phyloP scores from a whole-genome alignment of 1,140 invertebrate species.

The Sminthurinus signatus region DNA sequence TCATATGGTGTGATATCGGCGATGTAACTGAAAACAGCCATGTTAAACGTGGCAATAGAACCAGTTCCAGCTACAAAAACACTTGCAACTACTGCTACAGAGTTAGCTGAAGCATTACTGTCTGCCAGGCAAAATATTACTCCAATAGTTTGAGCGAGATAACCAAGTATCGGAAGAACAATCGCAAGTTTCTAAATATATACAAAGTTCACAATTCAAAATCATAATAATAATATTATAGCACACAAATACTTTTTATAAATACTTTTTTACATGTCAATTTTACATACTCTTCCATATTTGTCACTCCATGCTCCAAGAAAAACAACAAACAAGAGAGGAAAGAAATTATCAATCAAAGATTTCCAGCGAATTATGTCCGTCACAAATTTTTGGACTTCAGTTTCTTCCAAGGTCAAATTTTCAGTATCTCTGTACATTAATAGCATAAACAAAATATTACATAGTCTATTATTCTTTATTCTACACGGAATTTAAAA shows the following conservation, averaged over 20 bases:
- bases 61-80: not conserved
- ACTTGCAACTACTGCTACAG: not conserved
- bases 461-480: no score
- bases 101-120: not conserved
- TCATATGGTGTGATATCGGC: not conserved
- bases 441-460: not conserved
- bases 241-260: no score
- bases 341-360: conserved; percentile 1
- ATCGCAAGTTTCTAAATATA: conserved; percentile 1
- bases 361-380: not conserved
- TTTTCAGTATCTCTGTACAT: not conserved
- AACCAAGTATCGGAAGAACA: not conserved
- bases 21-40: conserved; percentile 10
- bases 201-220: no score
- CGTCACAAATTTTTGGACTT: not conserved
- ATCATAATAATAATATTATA: no score
- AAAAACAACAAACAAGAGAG: not conserved
- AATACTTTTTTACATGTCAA: no score
- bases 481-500: not conserved
- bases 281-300: no score
- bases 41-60: not conserved
- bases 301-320: conserved; percentile 8
- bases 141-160: not conserved
- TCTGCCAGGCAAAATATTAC: not conserved
- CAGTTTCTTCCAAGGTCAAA: not conserved